These are phyloP conservation scores for Leuctra nigra DNA, from an alignment of 2,888 invertebrate genomes.

Conservation along the genomic window DNA sequence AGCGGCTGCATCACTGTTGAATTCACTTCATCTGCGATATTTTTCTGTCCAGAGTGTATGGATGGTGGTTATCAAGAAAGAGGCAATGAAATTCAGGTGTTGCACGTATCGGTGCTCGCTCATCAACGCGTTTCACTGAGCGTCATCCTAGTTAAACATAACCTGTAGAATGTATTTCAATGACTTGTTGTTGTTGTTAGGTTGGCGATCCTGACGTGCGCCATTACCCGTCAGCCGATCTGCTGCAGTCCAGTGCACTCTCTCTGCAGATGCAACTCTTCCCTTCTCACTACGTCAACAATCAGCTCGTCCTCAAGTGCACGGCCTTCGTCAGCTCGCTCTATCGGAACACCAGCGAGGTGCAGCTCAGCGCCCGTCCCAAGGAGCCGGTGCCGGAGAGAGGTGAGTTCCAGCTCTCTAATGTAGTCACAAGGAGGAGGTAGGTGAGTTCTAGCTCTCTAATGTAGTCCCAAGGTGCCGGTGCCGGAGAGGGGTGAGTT, in stretches of 20 bases:
- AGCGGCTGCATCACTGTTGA: too few species aligned
- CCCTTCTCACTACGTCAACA: constrained; percentile 52
- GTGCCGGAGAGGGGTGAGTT: too few species aligned
- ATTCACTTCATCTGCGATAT: too few species aligned
- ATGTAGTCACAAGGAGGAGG: background rate
- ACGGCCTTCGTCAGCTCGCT: constrained; percentile 61
- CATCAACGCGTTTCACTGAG: too few species aligned
- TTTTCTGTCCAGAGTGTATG: too few species aligned
- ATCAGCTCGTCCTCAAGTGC: constrained; percentile 62
- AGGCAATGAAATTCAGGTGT: too few species aligned
- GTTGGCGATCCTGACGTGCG: constrained; percentile 34
- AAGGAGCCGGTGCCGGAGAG: constrained; percentile 73
- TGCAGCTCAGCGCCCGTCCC: constrained; percentile 60
- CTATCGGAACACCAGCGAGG: constrained; percentile 59
- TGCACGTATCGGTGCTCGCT: too few species aligned
- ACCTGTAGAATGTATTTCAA: background rate
- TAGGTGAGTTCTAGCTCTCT: too few species aligned
- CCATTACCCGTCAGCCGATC: constrained; percentile 30
- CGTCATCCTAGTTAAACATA: too few species aligned
- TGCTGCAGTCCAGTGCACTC: constrained; percentile 50
- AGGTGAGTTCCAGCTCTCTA: too few species aligned
- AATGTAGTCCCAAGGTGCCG: too few species aligned
- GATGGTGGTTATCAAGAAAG: too few species aligned
- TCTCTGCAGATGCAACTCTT: constrained; percentile 51
- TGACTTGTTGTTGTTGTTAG: constrained; percentile 30